Base-by-base conservation (phyloP, 2,888 invertebrate species). In the Caenorhabditis angaria region DNA sequence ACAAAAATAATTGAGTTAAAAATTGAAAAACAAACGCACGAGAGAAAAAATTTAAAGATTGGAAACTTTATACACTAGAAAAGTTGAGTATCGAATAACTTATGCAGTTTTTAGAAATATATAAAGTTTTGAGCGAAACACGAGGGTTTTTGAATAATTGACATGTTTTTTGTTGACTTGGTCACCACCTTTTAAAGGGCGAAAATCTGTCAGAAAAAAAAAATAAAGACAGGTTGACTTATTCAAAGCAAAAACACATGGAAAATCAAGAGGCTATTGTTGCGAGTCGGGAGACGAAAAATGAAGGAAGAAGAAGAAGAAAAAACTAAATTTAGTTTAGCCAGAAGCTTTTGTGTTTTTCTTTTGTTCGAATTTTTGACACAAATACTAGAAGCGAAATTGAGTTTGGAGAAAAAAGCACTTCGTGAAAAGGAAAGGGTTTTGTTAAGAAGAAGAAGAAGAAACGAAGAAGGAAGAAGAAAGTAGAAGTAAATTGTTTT, bases 381-480 rank as follows among this genome's bases (percentile, higher is more conserved):
- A 24, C 18, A 47, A 48, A 63, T 47, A 50, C 55, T 47, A 56
- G 56, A 56, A 48, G 28, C 56, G 47, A 41, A 22, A 35, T 35
- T 41, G 54, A 60, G 28, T 51, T 35, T 54, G n/a, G n/a, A n/a
- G n/a, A 29, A 35, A 51, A 41, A 61, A 65, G 29, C 27, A 24
- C 1, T 53, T 61, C 66, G 57, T 61, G 50, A 61, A 66, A 8
- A 57, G 58, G 66, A 61, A 50, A 32, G 51, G 61, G 66, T 28
- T 29, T 18, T 3, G 0, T 28, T 50, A 28, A 2, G 50, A 32
- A 48, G 61, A 65, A 55, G 55, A 55, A 50, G 24, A 57, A 18
- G 57, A 67, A 61, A 67, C n/a, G n/a, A n/a, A 32, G 28, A 60
- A 65, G 50, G 55, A 55, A 50, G 24, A 57, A 18, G 57, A 67